Evolutionary conservation across 64 coral and sea anemone genomes (phyloP), one percentile per base, ranked within the genome.

Genomic region (Montipora cactus): DNA sequence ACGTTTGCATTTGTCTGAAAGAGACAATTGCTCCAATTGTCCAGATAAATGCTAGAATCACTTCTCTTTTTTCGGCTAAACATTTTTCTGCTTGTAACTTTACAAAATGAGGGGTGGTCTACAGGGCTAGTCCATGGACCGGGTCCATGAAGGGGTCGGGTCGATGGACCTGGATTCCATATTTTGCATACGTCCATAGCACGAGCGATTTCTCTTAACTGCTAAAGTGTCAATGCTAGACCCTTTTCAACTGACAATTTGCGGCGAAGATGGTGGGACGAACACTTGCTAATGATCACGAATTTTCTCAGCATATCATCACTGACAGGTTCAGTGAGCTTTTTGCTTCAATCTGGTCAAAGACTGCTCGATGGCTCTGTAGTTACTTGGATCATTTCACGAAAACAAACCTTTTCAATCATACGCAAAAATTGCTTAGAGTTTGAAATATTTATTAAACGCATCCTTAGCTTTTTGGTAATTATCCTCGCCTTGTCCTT

Each of bases 381-480:
- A 20, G 51, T 49, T 13, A 89, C 52, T 59, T 89, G 55, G 59
- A 16, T 66, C n/a, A 10, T 76, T 79, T 79, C 18, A 11, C 76
- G 53, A 50, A 79, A 90, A 67, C 74, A 90, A 79, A 67, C 75
- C 59, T 59, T 23, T 23, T 23, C 22, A 0, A n/a, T n/a, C n/a
- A n/a, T 23, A 23, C 22, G 22, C 0, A 23, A 23, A 0, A 62
- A 46, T 89, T 22, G 44, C 75, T 76, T 89, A 3, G 8, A 12
- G 73, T 9, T 79, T 66, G 44, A 89, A 89, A 11, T 89, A 67
- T 49, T 89, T 89, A 67, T 79, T 88, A 50, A 88, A 76, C 9
- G 52, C 52, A 9, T 7, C 18, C 18, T n/a, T 78, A 59, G 22
- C 75, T 62, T 62, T 28, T 20, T 53, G 52, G 1, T 81, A 66